Evolutionary conservation across 2,797 vertebrate species (phyloP).

Genomic region (Lepilemur ruficaudatus): DNA sequence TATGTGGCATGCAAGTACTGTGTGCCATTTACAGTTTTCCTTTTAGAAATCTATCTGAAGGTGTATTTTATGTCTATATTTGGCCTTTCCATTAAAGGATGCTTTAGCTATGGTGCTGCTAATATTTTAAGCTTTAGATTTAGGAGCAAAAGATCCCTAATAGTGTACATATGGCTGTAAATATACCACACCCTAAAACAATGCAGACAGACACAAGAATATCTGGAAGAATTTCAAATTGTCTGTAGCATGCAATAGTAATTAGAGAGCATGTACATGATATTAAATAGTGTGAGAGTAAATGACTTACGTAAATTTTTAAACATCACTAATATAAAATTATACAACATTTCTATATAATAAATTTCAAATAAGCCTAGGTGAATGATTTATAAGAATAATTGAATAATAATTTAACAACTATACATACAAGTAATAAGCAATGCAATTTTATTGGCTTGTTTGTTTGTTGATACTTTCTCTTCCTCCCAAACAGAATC

Average conservation of each 20-base stretch:
- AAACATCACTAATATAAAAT: constrained; percentile 50
- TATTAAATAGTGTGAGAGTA: neutral
- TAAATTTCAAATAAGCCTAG: constrained; percentile 2
- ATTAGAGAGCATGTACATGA: neutral
- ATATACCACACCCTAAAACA: neutral
- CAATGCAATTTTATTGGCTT: neutral
- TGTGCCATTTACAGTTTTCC: neutral
- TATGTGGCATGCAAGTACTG: neutral
- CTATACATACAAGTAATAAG: neutral
- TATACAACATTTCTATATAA: constrained; percentile 1
- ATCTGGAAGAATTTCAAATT: constrained; percentile 17
- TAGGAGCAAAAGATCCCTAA: constrained; percentile 1
- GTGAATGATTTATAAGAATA: constrained; percentile 35
- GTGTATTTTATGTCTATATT: constrained; percentile 14
- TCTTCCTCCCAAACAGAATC: neutral
- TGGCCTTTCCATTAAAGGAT: constrained; percentile 19
- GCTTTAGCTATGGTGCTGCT: neutral
- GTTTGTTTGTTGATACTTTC: neutral
- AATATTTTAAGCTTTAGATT: constrained; percentile 41
- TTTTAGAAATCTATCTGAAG: constrained; percentile 19
- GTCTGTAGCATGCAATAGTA: neutral
- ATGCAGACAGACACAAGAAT: neutral
- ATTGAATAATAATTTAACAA: constrained; percentile 13
- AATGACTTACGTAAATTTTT: neutral
- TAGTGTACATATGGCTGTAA: neutral